Percentiles rank a stretch among this genome's conserved stretches.
These are phyloP conservation scores for Pyrocoelia pectoralis DNA, from an alignment of 2,888 invertebrate genomes.

Conservation along the genomic window DNA sequence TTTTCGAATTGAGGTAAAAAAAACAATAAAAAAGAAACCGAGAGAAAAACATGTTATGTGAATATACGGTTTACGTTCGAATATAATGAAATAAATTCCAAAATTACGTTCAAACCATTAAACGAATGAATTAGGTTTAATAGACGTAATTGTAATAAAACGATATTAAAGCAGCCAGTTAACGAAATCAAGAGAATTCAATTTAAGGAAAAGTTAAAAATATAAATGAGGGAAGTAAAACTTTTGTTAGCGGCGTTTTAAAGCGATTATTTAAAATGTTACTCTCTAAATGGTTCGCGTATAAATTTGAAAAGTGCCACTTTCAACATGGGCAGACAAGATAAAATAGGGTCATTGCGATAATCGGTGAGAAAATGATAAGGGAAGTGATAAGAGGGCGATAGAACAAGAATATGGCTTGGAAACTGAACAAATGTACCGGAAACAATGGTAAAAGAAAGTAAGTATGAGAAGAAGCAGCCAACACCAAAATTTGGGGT, in stretches of 20 bases:
- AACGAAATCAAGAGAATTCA: slow-evolving; percentile 5
- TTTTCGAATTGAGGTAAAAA: no score
- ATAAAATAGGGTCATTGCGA: slow-evolving; percentile 50
- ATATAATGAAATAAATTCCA: not conserved
- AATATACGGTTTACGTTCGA: no score
- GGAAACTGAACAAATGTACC: slow-evolving; percentile 59
- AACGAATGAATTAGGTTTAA: not conserved
- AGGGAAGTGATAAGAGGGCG: slow-evolving; percentile 53
- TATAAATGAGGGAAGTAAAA: not conserved
- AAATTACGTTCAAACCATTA: slow-evolving; percentile 3
- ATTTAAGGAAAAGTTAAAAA: not conserved
- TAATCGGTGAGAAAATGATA: slow-evolving; percentile 57
- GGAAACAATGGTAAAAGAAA: slow-evolving; percentile 59
- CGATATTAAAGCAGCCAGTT: not conserved
- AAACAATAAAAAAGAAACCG: no score
- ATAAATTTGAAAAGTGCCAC: slow-evolving; percentile 21
- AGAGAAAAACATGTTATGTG: no score
- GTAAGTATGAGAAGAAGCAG: slow-evolving; percentile 52
- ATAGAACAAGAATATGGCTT: slow-evolving; percentile 58
- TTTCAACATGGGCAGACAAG: slow-evolving; percentile 25
- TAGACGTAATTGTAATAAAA: not conserved
- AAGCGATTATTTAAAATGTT: slow-evolving; percentile 6
- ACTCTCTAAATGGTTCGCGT: not conserved
- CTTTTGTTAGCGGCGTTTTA: not conserved
- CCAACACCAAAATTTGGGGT: slow-evolving; percentile 37